phyloP scores from a whole-genome alignment of 2,113 vertebrate genomes.

The Corythoichthys haematopterus region DNA sequence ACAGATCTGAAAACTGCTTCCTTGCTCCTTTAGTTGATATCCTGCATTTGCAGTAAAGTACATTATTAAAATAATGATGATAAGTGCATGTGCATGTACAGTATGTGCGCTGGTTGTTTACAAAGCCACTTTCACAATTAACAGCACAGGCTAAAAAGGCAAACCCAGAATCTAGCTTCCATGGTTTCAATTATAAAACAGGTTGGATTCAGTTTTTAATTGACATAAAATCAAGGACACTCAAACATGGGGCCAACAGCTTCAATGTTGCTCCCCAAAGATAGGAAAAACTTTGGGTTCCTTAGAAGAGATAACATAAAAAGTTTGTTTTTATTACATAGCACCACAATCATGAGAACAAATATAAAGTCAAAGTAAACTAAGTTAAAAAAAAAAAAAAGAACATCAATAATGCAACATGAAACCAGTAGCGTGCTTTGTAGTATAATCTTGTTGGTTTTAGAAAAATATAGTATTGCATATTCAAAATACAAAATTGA shows the following conservation, averaged over 20 bases:
- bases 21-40: slow-evolving; percentile 19
- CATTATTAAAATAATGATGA: slow-evolving; percentile 35
- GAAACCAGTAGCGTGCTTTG: slow-evolving; percentile 11
- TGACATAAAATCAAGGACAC: slow-evolving; percentile 25
- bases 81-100: slow-evolving; percentile 28
- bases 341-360: slow-evolving; percentile 12
- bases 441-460: slow-evolving; percentile 19
- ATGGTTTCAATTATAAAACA: slow-evolving; percentile 25
- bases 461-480: slow-evolving; percentile 30
- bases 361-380: slow-evolving; percentile 1
- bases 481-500: slow-evolving; percentile 27
- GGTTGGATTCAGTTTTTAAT: slow-evolving; percentile 30
- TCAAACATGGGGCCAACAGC: slow-evolving; percentile 25
- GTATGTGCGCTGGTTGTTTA: slow-evolving; percentile 26
- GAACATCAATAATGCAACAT: slow-evolving; percentile 21
- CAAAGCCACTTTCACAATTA: slow-evolving; percentile 34
- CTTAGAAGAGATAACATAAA: slow-evolving; percentile 8
- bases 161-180: slow-evolving; percentile 32
- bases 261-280: slow-evolving; percentile 3
- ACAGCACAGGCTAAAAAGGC: slow-evolving; percentile 39
- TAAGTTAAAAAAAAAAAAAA: neutral
- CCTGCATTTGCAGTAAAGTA: neutral
- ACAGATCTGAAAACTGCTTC: slow-evolving; percentile 3
- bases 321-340: slow-evolving; percentile 10
- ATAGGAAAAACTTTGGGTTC: slow-evolving; percentile 14